Conservation (phyloP, 2,888 invertebrate species). For the Gisinianus flammeolus region DNA sequence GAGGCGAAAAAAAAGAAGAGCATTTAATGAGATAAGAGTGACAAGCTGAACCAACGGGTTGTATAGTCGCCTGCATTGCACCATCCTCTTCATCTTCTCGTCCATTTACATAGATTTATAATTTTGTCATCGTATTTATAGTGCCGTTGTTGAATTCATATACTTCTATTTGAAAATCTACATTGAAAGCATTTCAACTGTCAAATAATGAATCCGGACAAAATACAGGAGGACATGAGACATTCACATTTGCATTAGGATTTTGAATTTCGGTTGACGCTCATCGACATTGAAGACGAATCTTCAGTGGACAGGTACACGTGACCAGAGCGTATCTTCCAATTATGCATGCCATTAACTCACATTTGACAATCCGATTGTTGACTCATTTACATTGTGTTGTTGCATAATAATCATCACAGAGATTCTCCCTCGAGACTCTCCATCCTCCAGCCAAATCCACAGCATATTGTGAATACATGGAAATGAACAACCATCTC, state of each 20-base stretch:
- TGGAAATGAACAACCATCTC: background rate
- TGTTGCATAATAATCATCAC: constrained; percentile 1
- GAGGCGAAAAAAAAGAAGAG: background rate
- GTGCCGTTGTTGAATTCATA: background rate
- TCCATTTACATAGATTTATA: background rate
- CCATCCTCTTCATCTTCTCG: constrained; percentile 12
- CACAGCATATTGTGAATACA: background rate
- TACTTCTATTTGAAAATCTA: background rate
- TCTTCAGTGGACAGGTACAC: constrained; percentile 21
- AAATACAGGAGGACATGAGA: background rate
- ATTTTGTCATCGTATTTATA: background rate
- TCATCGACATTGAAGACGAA: constrained; percentile 1
- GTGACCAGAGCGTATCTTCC: constrained; percentile 24
- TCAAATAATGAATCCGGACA: constrained; percentile 2
- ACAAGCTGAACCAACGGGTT: constrained; percentile 25
- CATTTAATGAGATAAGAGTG: constrained; percentile 14
- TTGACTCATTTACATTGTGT: constrained; percentile 12
- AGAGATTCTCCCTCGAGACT: constrained; percentile 1
- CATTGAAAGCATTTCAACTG: background rate
- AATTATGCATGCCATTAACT: constrained; percentile 30
- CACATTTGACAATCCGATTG: constrained; percentile 19
- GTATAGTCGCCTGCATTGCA: background rate
- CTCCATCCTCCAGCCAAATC: too few species aligned
- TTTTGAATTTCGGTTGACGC: background rate
- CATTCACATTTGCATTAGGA: background rate